A percentile compares a stretch with the other conserved stretches of the same genome.
Evolutionary conservation across 1,140 invertebrate genomes (phyloP).

Genomic region (Pachypsylla venusta): DNA sequence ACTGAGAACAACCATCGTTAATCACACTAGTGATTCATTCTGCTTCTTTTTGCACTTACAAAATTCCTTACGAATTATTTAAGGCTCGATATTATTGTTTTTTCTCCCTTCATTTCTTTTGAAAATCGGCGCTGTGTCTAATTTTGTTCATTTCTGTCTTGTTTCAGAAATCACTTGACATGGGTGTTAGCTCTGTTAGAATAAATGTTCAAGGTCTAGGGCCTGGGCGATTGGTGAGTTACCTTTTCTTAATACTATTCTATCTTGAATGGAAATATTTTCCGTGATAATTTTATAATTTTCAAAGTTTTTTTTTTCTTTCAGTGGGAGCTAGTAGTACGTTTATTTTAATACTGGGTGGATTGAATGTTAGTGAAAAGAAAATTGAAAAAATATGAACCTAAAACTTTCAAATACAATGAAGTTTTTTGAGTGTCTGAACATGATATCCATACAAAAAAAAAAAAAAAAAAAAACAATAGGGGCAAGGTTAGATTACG

Average conservation of each 20-base stretch:
- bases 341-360: background rate
- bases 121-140: too few species aligned
- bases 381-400: background rate
- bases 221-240: slow-evolving; percentile 67
- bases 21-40: too few species aligned
- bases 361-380: background rate
- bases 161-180: slow-evolving; percentile 53
- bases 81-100: too few species aligned
- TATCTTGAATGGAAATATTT: slow-evolving; percentile 10
- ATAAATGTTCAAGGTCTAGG: slow-evolving; percentile 66
- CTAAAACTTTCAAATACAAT: background rate
- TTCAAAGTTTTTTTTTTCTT: background rate
- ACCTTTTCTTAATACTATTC: slow-evolving; percentile 12
- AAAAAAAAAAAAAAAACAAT: too few species aligned
- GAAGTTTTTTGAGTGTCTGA: too few species aligned
- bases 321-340: background rate
- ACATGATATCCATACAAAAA: too few species aligned
- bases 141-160: too few species aligned
- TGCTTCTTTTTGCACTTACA: too few species aligned
- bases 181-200: slow-evolving; percentile 54
- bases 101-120: too few species aligned
- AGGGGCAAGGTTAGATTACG: too few species aligned
- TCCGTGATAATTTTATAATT: background rate
- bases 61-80: too few species aligned
- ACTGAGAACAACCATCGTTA: too few species aligned